Conservation (phyloP, 2,888 invertebrate genomes). For the Lampropteryx suffumata region DNA sequence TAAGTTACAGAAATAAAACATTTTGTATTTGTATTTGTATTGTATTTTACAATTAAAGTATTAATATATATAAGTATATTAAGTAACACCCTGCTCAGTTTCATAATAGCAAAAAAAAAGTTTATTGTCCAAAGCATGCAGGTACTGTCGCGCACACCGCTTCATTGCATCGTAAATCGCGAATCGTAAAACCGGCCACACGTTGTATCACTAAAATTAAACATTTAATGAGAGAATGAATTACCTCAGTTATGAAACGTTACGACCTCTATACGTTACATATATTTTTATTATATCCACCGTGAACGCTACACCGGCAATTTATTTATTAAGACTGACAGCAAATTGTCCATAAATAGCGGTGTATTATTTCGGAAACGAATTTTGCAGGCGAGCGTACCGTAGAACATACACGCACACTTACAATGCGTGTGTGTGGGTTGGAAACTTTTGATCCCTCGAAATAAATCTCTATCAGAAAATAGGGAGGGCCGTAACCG, state of each 20-base stretch:
- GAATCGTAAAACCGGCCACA: conserved; percentile 51
- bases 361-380: conserved; percentile 50
- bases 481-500: conserved; percentile 81
- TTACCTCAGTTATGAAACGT: conserved; percentile 59
- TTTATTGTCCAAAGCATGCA: conserved; percentile 47
- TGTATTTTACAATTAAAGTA: too few relatives aligned
- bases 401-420: conserved; percentile 37
- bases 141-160: conserved; percentile 54
- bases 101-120: conserved; percentile 24
- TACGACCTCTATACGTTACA: conserved; percentile 55
- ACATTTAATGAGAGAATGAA: conserved; percentile 68
- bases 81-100: background rate
- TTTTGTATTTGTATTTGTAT: too few relatives aligned
- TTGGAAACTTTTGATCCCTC: conserved; percentile 80
- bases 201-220: conserved; percentile 65
- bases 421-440: conserved; percentile 54
- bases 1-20: too few relatives aligned
- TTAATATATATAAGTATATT: too few relatives aligned
- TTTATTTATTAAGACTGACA: conserved; percentile 66
- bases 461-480: conserved; percentile 83
- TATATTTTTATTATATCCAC: conserved; percentile 59
- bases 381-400: conserved; percentile 55
- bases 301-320: conserved; percentile 50
- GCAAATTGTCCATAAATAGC: conserved; percentile 58
- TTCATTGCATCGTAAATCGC: conserved; percentile 58